These are phyloP conservation scores for Machimus rusticus DNA, from an alignment of 2,888 invertebrate species.

Conservation along the genomic window DNA sequence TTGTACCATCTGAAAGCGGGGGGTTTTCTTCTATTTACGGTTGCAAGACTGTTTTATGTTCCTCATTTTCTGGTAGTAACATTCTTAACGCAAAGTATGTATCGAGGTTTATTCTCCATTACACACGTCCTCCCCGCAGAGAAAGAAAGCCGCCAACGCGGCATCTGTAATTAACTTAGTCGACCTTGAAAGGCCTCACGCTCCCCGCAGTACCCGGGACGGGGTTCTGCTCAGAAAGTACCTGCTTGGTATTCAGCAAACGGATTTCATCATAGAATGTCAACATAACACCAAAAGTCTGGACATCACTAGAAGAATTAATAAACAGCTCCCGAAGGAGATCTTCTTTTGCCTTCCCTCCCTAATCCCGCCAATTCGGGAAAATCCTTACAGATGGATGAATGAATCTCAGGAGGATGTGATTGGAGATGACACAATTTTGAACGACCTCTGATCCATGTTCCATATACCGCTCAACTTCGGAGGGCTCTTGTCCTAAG, in stretches of 20 bases:
- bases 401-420: neutral
- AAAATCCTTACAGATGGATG: neutral
- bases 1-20: too few species aligned
- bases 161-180: neutral
- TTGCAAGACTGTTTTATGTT: neutral
- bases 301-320: neutral
- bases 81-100: neutral
- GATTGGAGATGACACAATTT: neutral
- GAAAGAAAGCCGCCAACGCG: neutral
- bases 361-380: neutral
- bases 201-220: neutral
- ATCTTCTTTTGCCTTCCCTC: neutral
- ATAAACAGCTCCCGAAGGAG: neutral
- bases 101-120: neutral
- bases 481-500: neutral
- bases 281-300: slow-evolving; percentile 8
- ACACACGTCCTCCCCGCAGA: neutral
- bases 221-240: neutral
- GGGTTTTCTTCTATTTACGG: too few species aligned
- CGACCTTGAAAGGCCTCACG: neutral
- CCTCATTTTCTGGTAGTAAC: neutral
- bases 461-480: neutral
- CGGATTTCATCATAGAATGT: slow-evolving; percentile 6
- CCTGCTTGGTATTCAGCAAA: neutral
- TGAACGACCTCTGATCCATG: neutral